Percentiles rank a stretch among this genome's conserved stretches.
These are phyloP conservation scores for Lepidurus apus DNA, from an alignment of 1,140 invertebrate genomes.

Conservation along the genomic window DNA sequence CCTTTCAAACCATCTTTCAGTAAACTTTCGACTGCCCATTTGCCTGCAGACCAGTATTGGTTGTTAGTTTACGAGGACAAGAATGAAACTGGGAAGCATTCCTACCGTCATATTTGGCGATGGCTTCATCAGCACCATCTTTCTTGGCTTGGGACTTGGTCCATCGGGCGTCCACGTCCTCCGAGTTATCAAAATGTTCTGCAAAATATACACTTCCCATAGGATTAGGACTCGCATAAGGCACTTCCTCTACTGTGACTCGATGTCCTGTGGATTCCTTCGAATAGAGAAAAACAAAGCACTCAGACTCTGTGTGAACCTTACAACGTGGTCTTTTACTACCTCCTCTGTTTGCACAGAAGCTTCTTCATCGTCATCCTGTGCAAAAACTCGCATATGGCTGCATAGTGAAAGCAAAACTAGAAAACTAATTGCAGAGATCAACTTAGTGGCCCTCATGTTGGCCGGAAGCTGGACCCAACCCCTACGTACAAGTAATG, in stretches of 20 bases:
- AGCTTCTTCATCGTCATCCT: background rate
- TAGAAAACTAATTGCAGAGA: background rate
- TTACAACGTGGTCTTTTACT: constrained; percentile 9
- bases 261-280: background rate
- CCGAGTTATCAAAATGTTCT: constrained; percentile 81
- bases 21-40: constrained; percentile 73
- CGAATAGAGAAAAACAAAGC: background rate
- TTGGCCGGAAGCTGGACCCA: constrained; percentile 5
- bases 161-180: constrained; percentile 73
- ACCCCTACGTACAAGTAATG: constrained; percentile 17
- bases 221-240: constrained; percentile 45
- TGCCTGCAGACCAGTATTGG: constrained; percentile 47
- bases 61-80: background rate
- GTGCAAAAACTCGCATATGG: background rate
- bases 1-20: constrained; percentile 66
- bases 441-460: background rate
- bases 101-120: constrained; percentile 91
- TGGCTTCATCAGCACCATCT: constrained; percentile 80
- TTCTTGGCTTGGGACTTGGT: constrained; percentile 86
- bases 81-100: constrained; percentile 38
- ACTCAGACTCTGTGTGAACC: background rate
- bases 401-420: background rate
- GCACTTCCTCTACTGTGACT: constrained; percentile 38
- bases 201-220: constrained; percentile 64
- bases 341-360: constrained; percentile 4